Conservation (phyloP, 2,113 vertebrate genomes). For the Mormyrus iriodes region DNA sequence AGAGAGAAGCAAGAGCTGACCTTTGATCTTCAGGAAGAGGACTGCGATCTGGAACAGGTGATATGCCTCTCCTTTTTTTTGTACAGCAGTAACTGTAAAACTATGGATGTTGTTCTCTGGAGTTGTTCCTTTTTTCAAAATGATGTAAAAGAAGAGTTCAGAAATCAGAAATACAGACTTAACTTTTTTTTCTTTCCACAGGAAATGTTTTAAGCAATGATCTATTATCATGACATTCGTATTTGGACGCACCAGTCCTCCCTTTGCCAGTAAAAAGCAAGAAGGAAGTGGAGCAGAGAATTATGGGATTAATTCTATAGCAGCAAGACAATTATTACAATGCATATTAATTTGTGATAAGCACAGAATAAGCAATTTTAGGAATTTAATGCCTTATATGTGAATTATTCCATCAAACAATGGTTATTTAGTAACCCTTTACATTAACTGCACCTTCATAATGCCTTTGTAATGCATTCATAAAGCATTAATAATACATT, state of each 20-base stretch:
- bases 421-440: background rate
- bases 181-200: background rate
- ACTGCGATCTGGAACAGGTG: conserved; percentile 20
- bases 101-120: background rate
- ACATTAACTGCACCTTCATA: background rate
- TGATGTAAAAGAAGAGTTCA: background rate
- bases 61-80: background rate
- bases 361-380: background rate
- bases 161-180: background rate
- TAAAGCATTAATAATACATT: background rate
- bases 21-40: conserved; percentile 17
- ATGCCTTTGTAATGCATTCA: background rate
- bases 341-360: background rate
- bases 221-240: background rate
- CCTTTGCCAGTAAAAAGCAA: background rate
- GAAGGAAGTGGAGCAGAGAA: background rate
- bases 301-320: background rate
- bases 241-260: background rate
- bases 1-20: conserved; percentile 15
- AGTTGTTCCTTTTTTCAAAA: background rate
- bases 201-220: conserved; percentile 7
- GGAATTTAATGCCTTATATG: background rate
- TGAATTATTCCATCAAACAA: background rate
- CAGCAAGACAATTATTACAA: background rate
- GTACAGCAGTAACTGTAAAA: background rate